Base-by-base conservation (phyloP, 1,140 invertebrate genomes). In the Cheumatopsyche charites region DNA sequence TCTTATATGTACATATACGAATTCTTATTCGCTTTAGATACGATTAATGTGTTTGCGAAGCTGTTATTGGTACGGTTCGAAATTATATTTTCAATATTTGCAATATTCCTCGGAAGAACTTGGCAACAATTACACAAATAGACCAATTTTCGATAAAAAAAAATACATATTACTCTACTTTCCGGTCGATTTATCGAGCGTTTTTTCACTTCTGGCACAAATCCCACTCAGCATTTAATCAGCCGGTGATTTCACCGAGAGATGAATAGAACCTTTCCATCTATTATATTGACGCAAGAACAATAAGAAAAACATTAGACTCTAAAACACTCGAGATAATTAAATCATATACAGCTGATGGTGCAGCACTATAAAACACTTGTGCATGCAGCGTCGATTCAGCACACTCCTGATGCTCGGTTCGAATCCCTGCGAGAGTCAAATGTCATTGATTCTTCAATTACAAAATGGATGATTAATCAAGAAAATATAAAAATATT, bases 171-270 rank as follows among this genome's bases (percentile, higher is more conserved):
- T 68, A 41, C 29, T 55, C 67, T 36, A 68, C 52, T 68, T 68
- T 68, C 67, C 41, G 52, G 43, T 41, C 67, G 43, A 68, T 68
- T 68, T 29, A 19, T 68, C 52, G 36, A 21, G 19, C 13, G n/a
- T 68, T 68, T 68, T 63, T 63, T 63, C 62, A 17, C 26, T 42
- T 63, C 62, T 63, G 62, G 62, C 62, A 63, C 29, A 63, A 63
- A 63, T 63, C 41, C 62, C 62, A 43, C 36, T 62, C 36, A 17
- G 29, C 36, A 63, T 63, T 63, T 63, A 42, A 42, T 63, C 62
- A 63, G 62, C 23, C 23, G 62, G 62, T 63, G 41, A 63, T 63
- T 63, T 63, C 42, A 25, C 62, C 23, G 19, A 17, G 55, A 25
- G 55, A 58, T 2, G 23, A 58, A 58, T 63, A 63, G 15, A 42